Percentiles rank a stretch among this genome's conserved stretches.
phyloP scores from a whole-genome alignment of 1,140 invertebrate species.

The Diuraphis noxia region DNA sequence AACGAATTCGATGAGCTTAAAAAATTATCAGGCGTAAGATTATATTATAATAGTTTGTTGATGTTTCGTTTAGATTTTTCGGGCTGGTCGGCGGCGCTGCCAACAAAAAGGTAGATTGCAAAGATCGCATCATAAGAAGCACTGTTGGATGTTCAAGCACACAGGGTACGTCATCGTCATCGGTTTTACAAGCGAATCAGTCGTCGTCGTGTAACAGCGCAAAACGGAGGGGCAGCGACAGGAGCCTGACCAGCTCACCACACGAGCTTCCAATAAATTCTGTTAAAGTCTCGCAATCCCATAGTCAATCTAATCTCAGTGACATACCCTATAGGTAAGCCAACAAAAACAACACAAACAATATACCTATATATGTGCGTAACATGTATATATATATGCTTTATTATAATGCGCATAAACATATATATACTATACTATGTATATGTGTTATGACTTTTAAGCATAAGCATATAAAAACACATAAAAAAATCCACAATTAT shows the following conservation, averaged over 20 bases:
- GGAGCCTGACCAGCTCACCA: slow-evolving; percentile 78
- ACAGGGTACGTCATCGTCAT: slow-evolving; percentile 59
- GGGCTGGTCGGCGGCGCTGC: slow-evolving; percentile 74
- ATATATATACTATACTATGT: not conserved
- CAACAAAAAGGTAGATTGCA: slow-evolving; percentile 61
- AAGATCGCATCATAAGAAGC: slow-evolving; percentile 63
- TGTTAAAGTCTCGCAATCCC: slow-evolving; percentile 71
- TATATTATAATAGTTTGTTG: not conserved
- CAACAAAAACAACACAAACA: not conserved
- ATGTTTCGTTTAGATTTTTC: slow-evolving; percentile 62
- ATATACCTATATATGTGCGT: not conserved
- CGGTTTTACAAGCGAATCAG: slow-evolving; percentile 55
- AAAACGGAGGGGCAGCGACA: slow-evolving; percentile 75
- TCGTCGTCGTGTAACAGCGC: slow-evolving; percentile 57
- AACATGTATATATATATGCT: not conserved
- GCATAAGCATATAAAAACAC: not conserved
- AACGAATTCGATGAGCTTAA: not conserved
- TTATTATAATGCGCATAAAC: not conserved
- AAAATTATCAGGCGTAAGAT: not conserved
- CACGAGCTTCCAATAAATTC: slow-evolving; percentile 74
- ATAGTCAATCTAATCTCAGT: slow-evolving; percentile 80
- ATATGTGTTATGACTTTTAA: not conserved
- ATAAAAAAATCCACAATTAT: not conserved
- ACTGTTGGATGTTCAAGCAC: slow-evolving; percentile 71
- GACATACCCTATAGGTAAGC: slow-evolving; percentile 76